Percentiles rank a stretch among this genome's conserved stretches.
These are phyloP conservation scores for Drosophila villosipedis DNA, from an alignment of 2,888 invertebrate genomes.

Conservation along the genomic window DNA sequence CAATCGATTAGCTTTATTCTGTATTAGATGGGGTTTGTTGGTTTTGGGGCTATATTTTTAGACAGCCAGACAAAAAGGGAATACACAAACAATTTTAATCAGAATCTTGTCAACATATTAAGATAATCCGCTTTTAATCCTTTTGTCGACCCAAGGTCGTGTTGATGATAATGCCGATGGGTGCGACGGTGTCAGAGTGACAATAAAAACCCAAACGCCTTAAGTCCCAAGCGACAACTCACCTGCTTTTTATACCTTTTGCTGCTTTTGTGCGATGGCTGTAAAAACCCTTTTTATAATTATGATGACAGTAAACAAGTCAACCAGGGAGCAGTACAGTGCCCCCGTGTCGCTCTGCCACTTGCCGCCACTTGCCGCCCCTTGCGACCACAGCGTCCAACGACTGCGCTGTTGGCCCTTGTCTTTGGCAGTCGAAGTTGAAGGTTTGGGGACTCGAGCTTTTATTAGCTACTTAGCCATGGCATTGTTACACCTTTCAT, in stretches of 20 bases:
- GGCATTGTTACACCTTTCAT: conserved; percentile 78
- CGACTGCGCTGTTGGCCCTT: conserved; percentile 25
- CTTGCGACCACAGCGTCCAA: conserved; percentile 15
- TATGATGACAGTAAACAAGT: conserved; percentile 79
- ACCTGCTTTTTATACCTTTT: conserved; percentile 64
- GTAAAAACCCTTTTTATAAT: conserved; percentile 79
- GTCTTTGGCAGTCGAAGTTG: conserved; percentile 43
- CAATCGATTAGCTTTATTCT: conserved; percentile 33
- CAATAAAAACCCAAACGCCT: conserved; percentile 55
- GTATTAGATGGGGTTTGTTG: conserved; percentile 22
- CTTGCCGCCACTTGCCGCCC: background rate
- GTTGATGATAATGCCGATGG: conserved; percentile 48
- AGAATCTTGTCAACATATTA: conserved; percentile 81
- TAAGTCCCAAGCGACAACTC: conserved; percentile 54
- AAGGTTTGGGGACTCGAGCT: conserved; percentile 54
- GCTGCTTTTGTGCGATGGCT: conserved; percentile 50
- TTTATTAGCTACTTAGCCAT: conserved; percentile 77
- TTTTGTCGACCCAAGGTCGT: conserved; percentile 78
- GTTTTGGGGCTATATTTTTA: conserved; percentile 20
- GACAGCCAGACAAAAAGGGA: conserved; percentile 26
- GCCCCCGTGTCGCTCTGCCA: background rate
- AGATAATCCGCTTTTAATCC: conserved; percentile 80
- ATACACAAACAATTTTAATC: conserved; percentile 58
- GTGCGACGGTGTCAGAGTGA: conserved; percentile 45
- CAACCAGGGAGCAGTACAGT: conserved; percentile 33